Evolutionary conservation across 2,888 invertebrate species (phyloP).

Genomic region (Apotomis turbidana): DNA sequence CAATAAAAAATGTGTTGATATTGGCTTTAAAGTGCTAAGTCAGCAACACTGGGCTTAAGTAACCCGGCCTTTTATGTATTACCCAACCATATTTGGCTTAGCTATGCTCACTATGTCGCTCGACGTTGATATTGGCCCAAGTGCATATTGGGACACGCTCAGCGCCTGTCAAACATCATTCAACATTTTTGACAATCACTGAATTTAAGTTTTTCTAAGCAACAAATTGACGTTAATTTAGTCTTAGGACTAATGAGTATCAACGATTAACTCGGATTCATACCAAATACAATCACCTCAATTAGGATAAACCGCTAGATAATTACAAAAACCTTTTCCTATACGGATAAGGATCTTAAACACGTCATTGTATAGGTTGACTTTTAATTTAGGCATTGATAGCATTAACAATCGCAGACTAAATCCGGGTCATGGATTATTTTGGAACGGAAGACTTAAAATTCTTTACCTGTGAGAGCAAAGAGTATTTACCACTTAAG

Average conservation of each 20-base stretch:
- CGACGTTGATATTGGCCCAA: slow-evolving; percentile 39
- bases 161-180: slow-evolving; percentile 31
- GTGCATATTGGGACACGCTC: slow-evolving; percentile 37
- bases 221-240: slow-evolving; percentile 36
- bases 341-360: slow-evolving; percentile 53
- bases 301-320: slow-evolving; percentile 22
- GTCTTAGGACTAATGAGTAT: slow-evolving; percentile 21
- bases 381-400: slow-evolving; percentile 50
- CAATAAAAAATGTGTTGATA: no score
- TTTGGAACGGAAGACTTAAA: slow-evolving; percentile 43
- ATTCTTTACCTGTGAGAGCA: slow-evolving; percentile 38
- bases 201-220: slow-evolving; percentile 22
- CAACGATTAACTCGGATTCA: slow-evolving; percentile 23
- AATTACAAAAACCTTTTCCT: slow-evolving; percentile 23
- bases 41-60: slow-evolving; percentile 44
- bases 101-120: slow-evolving; percentile 45
- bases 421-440: slow-evolving; percentile 52
- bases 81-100: slow-evolving; percentile 48
- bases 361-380: slow-evolving; percentile 45
- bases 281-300: slow-evolving; percentile 30
- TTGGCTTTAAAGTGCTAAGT: no score
- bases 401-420: slow-evolving; percentile 40
- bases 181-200: slow-evolving; percentile 39
- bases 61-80: slow-evolving; percentile 48
- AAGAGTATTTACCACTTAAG: slow-evolving; percentile 27